Conservation (phyloP, 2,797 vertebrate genomes). For the Clarias laeviceps region DNA sequence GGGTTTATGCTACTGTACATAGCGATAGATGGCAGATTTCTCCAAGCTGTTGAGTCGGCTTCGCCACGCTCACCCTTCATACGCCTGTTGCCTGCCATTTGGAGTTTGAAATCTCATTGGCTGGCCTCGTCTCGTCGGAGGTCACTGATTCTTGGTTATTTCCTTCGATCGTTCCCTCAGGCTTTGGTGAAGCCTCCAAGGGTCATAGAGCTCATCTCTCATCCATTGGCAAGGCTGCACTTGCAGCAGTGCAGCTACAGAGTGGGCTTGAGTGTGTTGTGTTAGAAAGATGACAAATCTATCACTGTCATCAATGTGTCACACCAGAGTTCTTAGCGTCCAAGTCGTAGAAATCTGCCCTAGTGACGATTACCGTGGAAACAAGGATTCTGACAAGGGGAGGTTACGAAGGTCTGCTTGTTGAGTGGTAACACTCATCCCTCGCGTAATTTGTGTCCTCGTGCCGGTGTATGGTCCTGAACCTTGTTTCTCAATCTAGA, state of each 20-base stretch:
- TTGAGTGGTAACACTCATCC: conserved; percentile 65
- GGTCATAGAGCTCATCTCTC: conserved; percentile 48
- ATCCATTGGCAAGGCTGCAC: conserved; percentile 60
- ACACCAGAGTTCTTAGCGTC: conserved; percentile 69
- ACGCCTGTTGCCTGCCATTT: conserved; percentile 71
- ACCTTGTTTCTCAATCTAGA: background rate
- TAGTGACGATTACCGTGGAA: conserved; percentile 71
- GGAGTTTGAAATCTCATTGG: conserved; percentile 65
- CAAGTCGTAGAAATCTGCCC: conserved; percentile 69
- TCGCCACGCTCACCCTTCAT: conserved; percentile 64
- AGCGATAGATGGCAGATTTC: conserved; percentile 74
- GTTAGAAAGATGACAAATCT: conserved; percentile 73
- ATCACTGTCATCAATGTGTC: conserved; percentile 74
- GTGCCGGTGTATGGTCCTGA: background rate
- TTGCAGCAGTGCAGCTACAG: conserved; percentile 33
- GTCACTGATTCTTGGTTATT: conserved; percentile 47
- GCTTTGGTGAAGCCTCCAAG: conserved; percentile 28
- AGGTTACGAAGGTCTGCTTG: conserved; percentile 69
- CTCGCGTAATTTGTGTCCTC: background rate
- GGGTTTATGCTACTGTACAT: conserved; percentile 65
- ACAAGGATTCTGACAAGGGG: conserved; percentile 68
- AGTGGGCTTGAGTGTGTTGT: conserved; percentile 46
- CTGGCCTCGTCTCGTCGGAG: conserved; percentile 57
- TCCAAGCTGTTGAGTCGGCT: conserved; percentile 72
- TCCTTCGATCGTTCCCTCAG: conserved; percentile 54